Evolutionary conservation across 2,113 vertebrate species (phyloP).

Genomic region (Anoura caudifer): DNA sequence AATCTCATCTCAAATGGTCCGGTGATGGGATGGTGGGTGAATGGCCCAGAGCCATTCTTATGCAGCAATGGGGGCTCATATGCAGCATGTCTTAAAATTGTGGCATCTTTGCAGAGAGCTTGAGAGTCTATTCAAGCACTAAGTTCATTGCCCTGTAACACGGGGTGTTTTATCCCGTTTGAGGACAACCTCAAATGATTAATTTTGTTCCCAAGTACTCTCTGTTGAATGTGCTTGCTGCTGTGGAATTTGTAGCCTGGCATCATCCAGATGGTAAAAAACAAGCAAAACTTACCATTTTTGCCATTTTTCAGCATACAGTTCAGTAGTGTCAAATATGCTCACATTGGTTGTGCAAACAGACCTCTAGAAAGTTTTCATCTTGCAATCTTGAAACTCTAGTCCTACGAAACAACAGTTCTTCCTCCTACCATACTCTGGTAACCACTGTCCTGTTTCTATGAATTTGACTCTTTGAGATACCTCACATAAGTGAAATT

Average conservation of each 20-base stretch:
- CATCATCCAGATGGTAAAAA: not conserved
- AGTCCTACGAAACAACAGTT: not conserved
- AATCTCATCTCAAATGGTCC: not conserved
- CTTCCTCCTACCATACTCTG: not conserved
- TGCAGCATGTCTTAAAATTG: not conserved
- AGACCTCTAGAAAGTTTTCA: not conserved
- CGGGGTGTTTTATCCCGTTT: not conserved
- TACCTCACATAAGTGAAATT: not conserved
- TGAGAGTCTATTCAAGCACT: not conserved
- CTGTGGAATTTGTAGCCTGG: not conserved
- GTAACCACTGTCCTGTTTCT: not conserved
- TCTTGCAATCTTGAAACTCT: not conserved
- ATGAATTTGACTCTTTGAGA: not conserved
- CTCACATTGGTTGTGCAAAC: too few species aligned
- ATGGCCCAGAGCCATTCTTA: not conserved
- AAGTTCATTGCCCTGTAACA: not conserved
- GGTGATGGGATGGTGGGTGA: not conserved
- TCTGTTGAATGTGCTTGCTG: not conserved
- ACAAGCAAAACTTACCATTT: too few species aligned
- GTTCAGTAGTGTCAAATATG: not conserved
- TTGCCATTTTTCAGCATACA: not conserved
- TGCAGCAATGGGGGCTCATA: not conserved
- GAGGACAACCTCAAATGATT: not conserved
- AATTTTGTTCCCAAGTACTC: not conserved
- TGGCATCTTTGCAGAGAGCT: not conserved